These are phyloP conservation scores for Parnassius apollo DNA, from an alignment of 2,888 invertebrate species.

Conservation along the genomic window DNA sequence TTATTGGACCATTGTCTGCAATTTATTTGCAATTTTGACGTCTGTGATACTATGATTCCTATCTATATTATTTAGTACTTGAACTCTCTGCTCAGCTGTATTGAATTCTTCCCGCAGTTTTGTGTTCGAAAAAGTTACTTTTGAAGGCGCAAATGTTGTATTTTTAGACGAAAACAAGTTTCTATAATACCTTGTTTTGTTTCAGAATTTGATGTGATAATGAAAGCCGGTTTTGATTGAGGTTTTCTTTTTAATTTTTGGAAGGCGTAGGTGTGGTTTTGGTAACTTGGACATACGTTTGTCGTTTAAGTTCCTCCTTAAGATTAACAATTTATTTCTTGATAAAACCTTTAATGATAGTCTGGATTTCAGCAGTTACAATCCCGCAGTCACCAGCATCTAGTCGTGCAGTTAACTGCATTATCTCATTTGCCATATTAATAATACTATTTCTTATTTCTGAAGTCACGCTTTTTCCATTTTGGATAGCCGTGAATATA, in stretches of 20 bases:
- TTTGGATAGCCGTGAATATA: too few relatives aligned
- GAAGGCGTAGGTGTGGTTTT: background rate
- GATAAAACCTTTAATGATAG: background rate
- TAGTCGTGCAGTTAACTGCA: too few relatives aligned
- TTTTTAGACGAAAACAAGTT: background rate
- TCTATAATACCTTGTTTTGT: background rate
- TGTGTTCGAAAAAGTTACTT: too few relatives aligned
- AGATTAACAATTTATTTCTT: background rate
- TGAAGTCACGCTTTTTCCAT: constrained; percentile 1
- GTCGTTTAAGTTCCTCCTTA: background rate
- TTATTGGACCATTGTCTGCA: background rate
- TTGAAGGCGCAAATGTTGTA: background rate
- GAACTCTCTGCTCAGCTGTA: too few relatives aligned
- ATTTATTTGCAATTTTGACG: background rate
- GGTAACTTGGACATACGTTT: background rate
- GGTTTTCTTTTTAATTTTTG: background rate
- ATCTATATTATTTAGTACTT: too few relatives aligned
- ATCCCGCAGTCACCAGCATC: too few relatives aligned
- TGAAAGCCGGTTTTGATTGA: background rate
- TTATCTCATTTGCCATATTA: too few relatives aligned
- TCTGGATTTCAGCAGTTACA: too few relatives aligned
- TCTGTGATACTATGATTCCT: too few relatives aligned
- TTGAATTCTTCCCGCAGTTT: too few relatives aligned
- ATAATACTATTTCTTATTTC: too few relatives aligned
- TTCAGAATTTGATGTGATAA: background rate